Evolutionary conservation across 1,140 invertebrate genomes (phyloP), one percentile per base, ranked within the genome.

Genomic region (Apolygus lucorum): DNA sequence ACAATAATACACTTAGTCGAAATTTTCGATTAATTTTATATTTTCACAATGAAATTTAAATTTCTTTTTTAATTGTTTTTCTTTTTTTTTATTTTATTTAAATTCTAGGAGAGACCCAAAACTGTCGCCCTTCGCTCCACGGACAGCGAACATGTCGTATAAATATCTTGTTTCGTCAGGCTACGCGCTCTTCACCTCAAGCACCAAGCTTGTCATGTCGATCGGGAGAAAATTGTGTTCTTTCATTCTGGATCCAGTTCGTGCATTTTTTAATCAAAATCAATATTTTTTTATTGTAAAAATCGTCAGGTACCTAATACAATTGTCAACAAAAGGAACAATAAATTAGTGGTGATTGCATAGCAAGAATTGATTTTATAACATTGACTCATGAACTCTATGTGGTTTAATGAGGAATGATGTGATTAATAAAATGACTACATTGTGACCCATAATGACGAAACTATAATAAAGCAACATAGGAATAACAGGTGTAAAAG

Each of bases 201-300:
- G 17, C 28, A 34, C 29, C 1, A 66, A 66, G 4, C 27, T 66
- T 1, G 64, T 66, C 1, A 66, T 66, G 11, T 24, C 29, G 17
- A 66, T 29, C 28, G 29, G 29, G 4, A 14, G n/a, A 2, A 34
- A 26, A 11, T 17, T 66, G 14, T 29, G 24, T 28, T 34, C 27
- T 13, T 66, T 29, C 64, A 66, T 34, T 42, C 28, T 66, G 11
- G 64, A 66, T n/a, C 64, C 64, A 17, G 64, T 27, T 17, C 21
- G 62, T n/a, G n/a, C 27, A 25, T 8, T 17, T 17, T 2, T 8
- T 27, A 63, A 8, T 27, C 24, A 8, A 63, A 2, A 17, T n/a
- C 4, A 17, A 42, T 42, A 17, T 42, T 42, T 63, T 25, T 27
- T 27, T 63, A 63, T 2, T 25, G 24, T 62, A 25, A 62, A 62